Base-by-base conservation (phyloP, 2,888 invertebrate genomes). In the Lasioglossum oenotherae region DNA sequence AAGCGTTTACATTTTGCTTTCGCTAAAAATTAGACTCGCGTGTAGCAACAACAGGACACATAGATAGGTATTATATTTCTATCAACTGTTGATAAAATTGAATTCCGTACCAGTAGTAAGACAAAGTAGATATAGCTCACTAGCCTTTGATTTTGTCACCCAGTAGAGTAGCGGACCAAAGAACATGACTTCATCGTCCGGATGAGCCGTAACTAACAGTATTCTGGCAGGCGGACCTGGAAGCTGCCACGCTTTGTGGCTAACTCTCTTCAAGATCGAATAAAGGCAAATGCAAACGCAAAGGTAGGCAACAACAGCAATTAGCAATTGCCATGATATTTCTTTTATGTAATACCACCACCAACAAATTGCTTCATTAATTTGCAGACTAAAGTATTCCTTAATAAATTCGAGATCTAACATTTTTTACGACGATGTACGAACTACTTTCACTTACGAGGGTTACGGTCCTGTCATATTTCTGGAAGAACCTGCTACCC, bases 171-270 rank as follows among this genome's bases (percentile, higher is more conserved):
- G 97, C 31, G 99, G 99, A 0, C 99, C 98, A 95, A 99, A 99
- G 95, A 99, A 99, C 99, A 99, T 99, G 92, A 98, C 98, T 95
- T 99, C 99, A 95, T 99, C 99, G 95, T 99, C 99, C 27, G 99
- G 99, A 96, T 99, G 99, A 38, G 99, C 99, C 71, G 97, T 98
- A 2, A 99, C 97, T 78, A 99, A 95, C 49, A 99, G 95, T 71
- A 98, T 96, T 90, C 98, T 96, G 23, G 90, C 82, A 35, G 95
- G 95, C 69, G 95, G 94, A 75, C 95, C 95, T 44, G 95, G 95
- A 82, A 95, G 81, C 78, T 95, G 95, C 95, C 95, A 95, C 60
- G 93, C 93, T 81, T 44, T 86, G 79, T 94, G 95, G 88, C 90
- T 92, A 27, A 94, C 93, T 80, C 83, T 91, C 81, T 94, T 94